A percentile compares a stretch with the other conserved stretches of the same genome.
These are phyloP conservation scores for Hyles vespertilio DNA, from an alignment of 1,140 invertebrate species.

Conservation along the genomic window DNA sequence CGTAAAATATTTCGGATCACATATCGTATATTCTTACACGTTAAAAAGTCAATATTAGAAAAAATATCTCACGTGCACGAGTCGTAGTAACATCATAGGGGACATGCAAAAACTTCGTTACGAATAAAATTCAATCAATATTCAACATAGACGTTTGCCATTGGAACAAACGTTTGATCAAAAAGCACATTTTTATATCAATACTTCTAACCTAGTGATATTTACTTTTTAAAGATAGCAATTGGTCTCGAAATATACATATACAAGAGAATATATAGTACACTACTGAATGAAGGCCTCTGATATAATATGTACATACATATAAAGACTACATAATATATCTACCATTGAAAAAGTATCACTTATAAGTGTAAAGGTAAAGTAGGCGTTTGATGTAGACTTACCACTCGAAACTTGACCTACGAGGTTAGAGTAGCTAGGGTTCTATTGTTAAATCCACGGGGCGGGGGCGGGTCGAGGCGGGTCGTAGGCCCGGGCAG, in stretches of 20 bases:
- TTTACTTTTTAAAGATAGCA: conserved; percentile 50
- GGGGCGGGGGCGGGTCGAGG: too few relatives aligned
- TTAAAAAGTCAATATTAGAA: too few relatives aligned
- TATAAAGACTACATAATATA: conserved; percentile 43
- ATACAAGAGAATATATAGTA: conserved; percentile 42
- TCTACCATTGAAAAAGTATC: conserved; percentile 49
- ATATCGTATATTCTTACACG: too few relatives aligned
- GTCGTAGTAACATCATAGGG: too few relatives aligned
- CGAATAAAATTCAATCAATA: too few relatives aligned
- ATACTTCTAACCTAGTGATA: conserved; percentile 49
- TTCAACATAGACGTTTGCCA: too few relatives aligned
- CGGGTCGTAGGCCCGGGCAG: too few relatives aligned
- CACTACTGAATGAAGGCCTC: conserved; percentile 65
- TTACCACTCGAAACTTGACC: background rate
- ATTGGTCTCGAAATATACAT: conserved; percentile 61
- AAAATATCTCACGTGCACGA: too few relatives aligned
- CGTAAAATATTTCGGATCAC: too few relatives aligned
- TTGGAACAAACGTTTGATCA: conserved; percentile 15
- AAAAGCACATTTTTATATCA: conserved; percentile 26
- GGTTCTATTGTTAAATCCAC: too few relatives aligned
- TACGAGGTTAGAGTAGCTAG: background rate
- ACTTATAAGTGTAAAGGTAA: conserved; percentile 35
- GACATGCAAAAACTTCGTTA: too few relatives aligned
- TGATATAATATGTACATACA: conserved; percentile 60
- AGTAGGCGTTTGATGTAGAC: conserved; percentile 16